Evolutionary conservation across 2,113 vertebrate genomes (phyloP).

Genomic region (Cepphus grylle): DNA sequence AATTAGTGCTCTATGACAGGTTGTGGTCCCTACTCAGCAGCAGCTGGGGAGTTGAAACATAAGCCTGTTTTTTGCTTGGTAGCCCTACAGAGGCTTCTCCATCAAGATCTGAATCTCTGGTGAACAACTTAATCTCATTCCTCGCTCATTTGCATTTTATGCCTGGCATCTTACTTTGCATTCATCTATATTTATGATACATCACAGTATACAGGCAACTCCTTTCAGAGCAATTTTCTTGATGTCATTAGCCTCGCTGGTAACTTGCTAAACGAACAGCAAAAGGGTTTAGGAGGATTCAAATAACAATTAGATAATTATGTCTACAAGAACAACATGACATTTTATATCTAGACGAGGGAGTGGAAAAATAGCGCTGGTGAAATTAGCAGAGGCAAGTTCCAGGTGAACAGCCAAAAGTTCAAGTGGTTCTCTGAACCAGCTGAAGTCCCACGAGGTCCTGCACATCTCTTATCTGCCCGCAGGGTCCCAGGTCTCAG

Average conservation of each 20-base stretch:
- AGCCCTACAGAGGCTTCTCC: conserved; percentile 64
- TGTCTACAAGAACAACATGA: conserved; percentile 45
- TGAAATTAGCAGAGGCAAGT: background rate
- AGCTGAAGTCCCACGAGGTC: background rate
- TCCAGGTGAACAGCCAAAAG: background rate
- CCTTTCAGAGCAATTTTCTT: conserved; percentile 72
- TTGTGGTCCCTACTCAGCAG: conserved; percentile 22
- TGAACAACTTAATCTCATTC: conserved; percentile 70
- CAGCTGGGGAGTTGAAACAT: conserved; percentile 57
- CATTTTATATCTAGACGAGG: background rate
- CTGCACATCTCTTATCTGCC: rapidly evolving
- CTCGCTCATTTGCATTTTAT: conserved; percentile 73
- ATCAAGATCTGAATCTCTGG: conserved; percentile 62
- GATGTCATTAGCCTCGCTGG: conserved; percentile 55
- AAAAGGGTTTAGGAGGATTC: conserved; percentile 61
- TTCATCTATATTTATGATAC: conserved; percentile 77
- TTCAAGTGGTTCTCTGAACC: background rate
- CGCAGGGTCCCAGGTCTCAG: background rate
- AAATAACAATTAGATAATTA: conserved; percentile 62
- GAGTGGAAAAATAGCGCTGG: background rate
- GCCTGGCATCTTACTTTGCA: conserved; percentile 67
- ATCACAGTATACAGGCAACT: conserved; percentile 53
- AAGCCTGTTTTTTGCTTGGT: conserved; percentile 65
- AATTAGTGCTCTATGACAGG: conserved; percentile 60
- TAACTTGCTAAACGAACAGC: conserved; percentile 62